Conservation (phyloP, 2,113 vertebrate species). For the Origma solitaria region DNA sequence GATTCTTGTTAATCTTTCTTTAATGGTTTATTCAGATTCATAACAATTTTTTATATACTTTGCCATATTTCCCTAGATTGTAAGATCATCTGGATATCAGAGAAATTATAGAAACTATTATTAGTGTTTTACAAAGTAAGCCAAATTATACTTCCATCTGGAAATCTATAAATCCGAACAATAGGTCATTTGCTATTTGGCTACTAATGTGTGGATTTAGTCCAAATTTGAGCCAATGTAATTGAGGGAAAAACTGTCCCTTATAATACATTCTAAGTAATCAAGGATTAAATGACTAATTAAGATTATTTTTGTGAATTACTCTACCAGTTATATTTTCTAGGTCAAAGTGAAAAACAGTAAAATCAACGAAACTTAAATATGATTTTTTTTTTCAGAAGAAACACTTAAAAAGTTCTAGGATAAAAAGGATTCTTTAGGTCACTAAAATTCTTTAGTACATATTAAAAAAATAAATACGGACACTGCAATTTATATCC, state of each 20-base stretch:
- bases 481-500: background rate
- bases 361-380: background rate
- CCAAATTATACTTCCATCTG: background rate
- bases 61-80: background rate
- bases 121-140: background rate
- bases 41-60: background rate
- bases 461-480: background rate
- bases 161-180: background rate
- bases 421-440: background rate
- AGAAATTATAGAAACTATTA: background rate
- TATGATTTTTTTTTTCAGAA: background rate
- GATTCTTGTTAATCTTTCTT: background rate
- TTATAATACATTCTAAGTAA: background rate
- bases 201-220: background rate
- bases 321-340: background rate
- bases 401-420: background rate
- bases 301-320: background rate
- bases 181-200: background rate
- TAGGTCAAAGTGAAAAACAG: background rate
- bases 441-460: background rate
- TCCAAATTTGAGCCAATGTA: background rate
- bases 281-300: background rate
- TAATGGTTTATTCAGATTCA: background rate
- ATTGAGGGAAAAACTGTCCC: background rate
- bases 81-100: background rate